phyloP scores from a whole-genome alignment of 2,888 invertebrate species.

The Acanthosepion lycidas region DNA sequence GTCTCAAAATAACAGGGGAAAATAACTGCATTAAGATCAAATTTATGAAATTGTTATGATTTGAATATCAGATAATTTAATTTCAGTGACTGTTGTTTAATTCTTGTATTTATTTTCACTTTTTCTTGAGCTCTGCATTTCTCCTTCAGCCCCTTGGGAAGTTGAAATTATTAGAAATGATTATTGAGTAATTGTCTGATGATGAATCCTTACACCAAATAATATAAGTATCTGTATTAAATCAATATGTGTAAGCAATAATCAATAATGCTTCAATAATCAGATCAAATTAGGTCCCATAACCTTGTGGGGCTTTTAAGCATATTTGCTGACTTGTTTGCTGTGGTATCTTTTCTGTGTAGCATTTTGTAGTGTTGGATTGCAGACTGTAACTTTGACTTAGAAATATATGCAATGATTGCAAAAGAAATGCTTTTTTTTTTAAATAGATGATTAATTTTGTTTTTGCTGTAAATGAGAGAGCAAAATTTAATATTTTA shows the following conservation, averaged over 20 bases:
- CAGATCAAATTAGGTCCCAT: not conserved
- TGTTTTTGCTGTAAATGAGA: too few species aligned
- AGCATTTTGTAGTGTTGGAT: not conserved
- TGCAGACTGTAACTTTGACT: too few species aligned
- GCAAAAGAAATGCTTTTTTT: too few species aligned
- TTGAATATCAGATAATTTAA: not conserved
- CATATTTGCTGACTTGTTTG: not conserved
- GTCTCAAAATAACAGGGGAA: not conserved
- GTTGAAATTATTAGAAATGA: not conserved
- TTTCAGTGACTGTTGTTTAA: not conserved
- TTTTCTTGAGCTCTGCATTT: not conserved
- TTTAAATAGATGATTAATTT: too few species aligned
- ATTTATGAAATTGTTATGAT: not conserved
- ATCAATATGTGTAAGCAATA: not conserved
- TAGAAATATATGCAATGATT: too few species aligned
- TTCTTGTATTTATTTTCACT: not conserved
- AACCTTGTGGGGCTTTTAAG: not conserved
- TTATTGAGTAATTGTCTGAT: not conserved
- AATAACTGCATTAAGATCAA: not conserved
- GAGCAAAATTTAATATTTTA: too few species aligned
- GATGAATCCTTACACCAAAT: conserved; percentile 18
- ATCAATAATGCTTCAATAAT: not conserved
- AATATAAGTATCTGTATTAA: not conserved
- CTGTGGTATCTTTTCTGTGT: not conserved
- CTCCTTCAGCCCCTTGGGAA: not conserved